A percentile compares a stretch with the other conserved stretches of the same genome.
These are phyloP conservation scores for Phymatocera aterrima DNA, from an alignment of 2,888 invertebrate genomes.

Conservation along the genomic window DNA sequence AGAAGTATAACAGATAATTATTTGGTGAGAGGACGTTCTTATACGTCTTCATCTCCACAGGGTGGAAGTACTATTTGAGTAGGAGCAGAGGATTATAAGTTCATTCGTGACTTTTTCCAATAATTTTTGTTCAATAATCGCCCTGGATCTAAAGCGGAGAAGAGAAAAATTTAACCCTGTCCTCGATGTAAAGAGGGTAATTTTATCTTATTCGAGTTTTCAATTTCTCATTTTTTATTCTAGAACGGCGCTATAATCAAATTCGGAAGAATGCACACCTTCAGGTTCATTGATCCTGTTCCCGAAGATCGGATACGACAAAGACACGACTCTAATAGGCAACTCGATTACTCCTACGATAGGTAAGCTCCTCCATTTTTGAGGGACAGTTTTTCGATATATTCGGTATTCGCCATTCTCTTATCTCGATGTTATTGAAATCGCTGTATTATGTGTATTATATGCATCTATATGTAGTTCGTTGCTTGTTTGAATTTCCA, in stretches of 20 bases:
- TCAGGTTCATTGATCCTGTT: conserved; percentile 89
- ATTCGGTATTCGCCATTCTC: not conserved
- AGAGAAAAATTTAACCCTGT: not conserved
- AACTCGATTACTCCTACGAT: conserved; percentile 87
- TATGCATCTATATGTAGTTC: not conserved
- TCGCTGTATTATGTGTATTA: not conserved
- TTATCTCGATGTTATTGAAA: conserved; percentile 20
- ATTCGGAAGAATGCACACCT: conserved; percentile 91
- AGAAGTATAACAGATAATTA: conserved; percentile 20
- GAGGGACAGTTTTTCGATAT: not conserved
- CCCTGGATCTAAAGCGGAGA: not conserved
- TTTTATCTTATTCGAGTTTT: not conserved
- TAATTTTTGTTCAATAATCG: not conserved
- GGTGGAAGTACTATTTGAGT: no score
- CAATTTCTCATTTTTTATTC: conserved; percentile 51
- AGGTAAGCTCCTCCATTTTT: conserved; percentile 78
- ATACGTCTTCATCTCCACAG: not conserved
- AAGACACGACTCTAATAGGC: conserved; percentile 84
- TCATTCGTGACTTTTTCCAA: no score
- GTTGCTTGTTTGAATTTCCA: not conserved
- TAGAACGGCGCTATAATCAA: conserved; percentile 90
- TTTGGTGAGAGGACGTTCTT: not conserved
- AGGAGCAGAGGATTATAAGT: no score
- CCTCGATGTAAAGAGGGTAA: not conserved
- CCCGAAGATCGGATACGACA: conserved; percentile 88